phyloP scores from a whole-genome alignment of 2,888 invertebrate species.

The Ochlodes sylvanus region DNA sequence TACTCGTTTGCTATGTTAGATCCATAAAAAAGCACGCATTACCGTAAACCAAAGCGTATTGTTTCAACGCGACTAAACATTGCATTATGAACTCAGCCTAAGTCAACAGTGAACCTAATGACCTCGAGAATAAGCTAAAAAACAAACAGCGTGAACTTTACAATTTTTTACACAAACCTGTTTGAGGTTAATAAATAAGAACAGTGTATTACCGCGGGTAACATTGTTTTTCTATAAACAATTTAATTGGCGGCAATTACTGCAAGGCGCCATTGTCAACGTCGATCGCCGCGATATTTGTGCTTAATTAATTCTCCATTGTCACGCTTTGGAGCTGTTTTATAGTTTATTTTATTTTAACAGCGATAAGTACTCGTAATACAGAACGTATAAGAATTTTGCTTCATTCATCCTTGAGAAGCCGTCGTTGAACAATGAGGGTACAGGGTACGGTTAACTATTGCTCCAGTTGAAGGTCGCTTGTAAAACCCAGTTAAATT shows the following conservation, averaged over 20 bases:
- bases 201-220: slow-evolving; percentile 14
- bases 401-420: too few relatives aligned
- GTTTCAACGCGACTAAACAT: too few relatives aligned
- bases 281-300: slow-evolving; percentile 14
- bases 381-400: too few relatives aligned
- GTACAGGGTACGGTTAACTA: too few relatives aligned
- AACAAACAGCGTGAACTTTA: slow-evolving; percentile 71
- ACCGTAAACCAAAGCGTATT: too few relatives aligned
- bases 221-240: background rate
- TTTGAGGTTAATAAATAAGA: slow-evolving; percentile 29
- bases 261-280: slow-evolving; percentile 24
- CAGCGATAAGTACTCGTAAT: background rate
- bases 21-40: too few relatives aligned
- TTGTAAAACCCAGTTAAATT: too few relatives aligned
- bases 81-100: slow-evolving; percentile 15
- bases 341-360: background rate
- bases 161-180: slow-evolving; percentile 56
- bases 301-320: slow-evolving; percentile 16
- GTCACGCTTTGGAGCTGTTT: slow-evolving; percentile 8
- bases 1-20: too few relatives aligned
- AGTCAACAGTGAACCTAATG: slow-evolving; percentile 60
- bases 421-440: too few relatives aligned
- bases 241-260: slow-evolving; percentile 22
- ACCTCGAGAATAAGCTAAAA: slow-evolving; percentile 68
- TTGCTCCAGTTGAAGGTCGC: too few relatives aligned